Base-by-base conservation (phyloP, 2,113 vertebrate genomes). In the Psilopsiagon aymara region DNA sequence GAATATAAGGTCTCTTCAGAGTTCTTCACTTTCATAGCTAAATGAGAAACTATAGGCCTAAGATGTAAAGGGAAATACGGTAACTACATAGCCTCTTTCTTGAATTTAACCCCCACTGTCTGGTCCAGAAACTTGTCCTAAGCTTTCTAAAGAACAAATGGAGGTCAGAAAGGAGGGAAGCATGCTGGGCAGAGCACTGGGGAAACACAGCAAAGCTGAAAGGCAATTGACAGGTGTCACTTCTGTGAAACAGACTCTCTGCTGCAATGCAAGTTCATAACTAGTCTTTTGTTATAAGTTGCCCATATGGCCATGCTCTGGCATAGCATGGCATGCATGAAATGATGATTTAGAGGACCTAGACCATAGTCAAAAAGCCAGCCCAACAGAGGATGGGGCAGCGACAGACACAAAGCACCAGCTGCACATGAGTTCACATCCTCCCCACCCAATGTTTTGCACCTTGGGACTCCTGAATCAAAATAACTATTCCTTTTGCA, bases 281-380 rank as follows among this genome's bases (percentile, higher is more conserved):
- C 2, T 8, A 27, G 6, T 37, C 52, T 1, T 1, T 41, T 62
- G 21, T 2, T 41, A 0, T 24, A 63, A 53, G 7, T 27, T 90
- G 17, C 13, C 41, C 17, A 10, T 31, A 41, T 2, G 3, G 23
- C 9, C 20, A 35, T 18, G 55, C 7, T 13, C 14, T 29, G 33
- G 29, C 7, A 41, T 23, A 25, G 8, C 14, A 41, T 20, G 28
- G 8, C 14, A 67, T 25, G 21, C 8, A 52, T 0, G 0, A 62
- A 73, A 21, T 17, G n/a, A 63, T 53, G 23, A 46, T 43, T 78
- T 70, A 78, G 70, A 10, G 10, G 11, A 63, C 3, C 13, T 11
- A 11, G 9, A 25, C 33, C 11, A 23, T 3, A 11, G 19, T 23
- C 27, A 57, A 57, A 66, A 52, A 4, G 0, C 13, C 15, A 64